phyloP scores from a whole-genome alignment of 2,888 invertebrate genomes.

The Philereme vetulata region DNA sequence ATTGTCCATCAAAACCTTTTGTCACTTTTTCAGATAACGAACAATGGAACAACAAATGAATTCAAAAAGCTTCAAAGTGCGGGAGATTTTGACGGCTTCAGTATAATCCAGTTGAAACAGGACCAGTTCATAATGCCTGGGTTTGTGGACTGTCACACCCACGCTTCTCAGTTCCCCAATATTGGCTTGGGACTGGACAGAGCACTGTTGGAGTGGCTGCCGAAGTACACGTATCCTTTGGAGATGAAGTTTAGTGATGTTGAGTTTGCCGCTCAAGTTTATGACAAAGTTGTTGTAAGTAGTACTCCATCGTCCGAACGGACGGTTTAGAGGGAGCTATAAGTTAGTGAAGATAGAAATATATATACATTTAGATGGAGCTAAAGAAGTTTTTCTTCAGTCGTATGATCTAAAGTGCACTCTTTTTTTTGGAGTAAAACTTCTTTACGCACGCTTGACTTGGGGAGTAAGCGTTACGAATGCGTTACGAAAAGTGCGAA shows the following conservation, averaged over 20 bases:
- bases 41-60: slow-evolving; percentile 52
- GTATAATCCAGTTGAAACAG: slow-evolving; percentile 47
- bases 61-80: slow-evolving; percentile 43
- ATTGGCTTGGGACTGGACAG: slow-evolving; percentile 92
- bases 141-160: slow-evolving; percentile 94
- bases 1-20: background rate
- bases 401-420: no score
- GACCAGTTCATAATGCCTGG: slow-evolving; percentile 93
- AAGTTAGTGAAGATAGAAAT: no score
- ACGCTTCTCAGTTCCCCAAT: slow-evolving; percentile 95
- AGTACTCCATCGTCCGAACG: no score
- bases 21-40: slow-evolving; percentile 57
- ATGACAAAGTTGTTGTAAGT: slow-evolving; percentile 91
- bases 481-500: no score
- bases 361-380: no score
- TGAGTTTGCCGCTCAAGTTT: slow-evolving; percentile 88
- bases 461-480: no score
- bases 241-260: slow-evolving; percentile 88
- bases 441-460: no score
- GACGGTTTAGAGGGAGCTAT: no score
- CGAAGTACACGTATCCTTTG: slow-evolving; percentile 92
- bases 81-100: slow-evolving; percentile 47
- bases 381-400: no score
- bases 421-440: no score
- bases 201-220: slow-evolving; percentile 92